Percentiles rank a stretch among this genome's conserved stretches.
Conservation (phyloP, 2,113 vertebrate species). For the Boulengeromyrus knoepffleri region DNA sequence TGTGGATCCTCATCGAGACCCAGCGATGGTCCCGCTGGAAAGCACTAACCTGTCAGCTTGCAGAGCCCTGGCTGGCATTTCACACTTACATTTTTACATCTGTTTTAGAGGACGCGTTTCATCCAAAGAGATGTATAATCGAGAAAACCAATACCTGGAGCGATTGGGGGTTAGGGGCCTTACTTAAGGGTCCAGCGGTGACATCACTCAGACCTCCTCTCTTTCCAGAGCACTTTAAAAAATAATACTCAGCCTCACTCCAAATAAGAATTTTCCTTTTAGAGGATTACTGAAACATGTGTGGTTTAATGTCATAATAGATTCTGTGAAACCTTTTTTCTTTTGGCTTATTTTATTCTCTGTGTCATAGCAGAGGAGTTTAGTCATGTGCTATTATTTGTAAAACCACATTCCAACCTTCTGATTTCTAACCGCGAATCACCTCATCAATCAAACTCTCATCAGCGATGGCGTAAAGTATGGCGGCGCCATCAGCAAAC, state of each 20-base stretch:
- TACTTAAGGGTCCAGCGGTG: neutral
- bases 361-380: neutral
- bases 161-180: neutral
- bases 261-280: neutral
- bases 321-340: neutral
- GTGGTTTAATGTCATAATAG: neutral
- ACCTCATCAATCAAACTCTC: neutral
- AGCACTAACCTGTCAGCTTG: neutral
- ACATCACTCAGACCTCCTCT: neutral
- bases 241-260: neutral
- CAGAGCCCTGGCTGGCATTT: neutral
- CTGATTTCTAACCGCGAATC: neutral
- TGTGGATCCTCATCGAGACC: neutral
- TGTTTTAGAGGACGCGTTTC: neutral
- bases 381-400: neutral
- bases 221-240: neutral
- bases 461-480: neutral
- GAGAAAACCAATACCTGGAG: neutral
- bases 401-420: neutral
- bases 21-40: neutral
- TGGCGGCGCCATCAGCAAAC: neutral
- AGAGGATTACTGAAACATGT: neutral
- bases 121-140: neutral
- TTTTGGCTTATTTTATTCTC: neutral
- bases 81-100: neutral